Evolutionary conservation across 2,797 vertebrate genomes (phyloP).

Genomic region (Heteromormyrus szaboi): DNA sequence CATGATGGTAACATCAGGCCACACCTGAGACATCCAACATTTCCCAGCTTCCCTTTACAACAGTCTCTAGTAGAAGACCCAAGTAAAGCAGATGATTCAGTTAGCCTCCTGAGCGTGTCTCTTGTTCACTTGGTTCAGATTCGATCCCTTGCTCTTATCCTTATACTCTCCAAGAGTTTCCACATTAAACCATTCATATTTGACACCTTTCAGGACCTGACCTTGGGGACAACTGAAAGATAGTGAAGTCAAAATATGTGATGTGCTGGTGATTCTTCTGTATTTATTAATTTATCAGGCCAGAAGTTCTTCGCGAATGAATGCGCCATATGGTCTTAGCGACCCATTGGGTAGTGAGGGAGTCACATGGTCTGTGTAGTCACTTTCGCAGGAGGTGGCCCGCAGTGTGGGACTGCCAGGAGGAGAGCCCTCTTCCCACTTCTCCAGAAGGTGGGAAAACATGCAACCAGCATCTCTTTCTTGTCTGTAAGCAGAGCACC

Average conservation of each 20-base stretch:
- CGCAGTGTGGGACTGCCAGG: slow-evolving; percentile 61
- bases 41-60: neutral
- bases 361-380: slow-evolving; percentile 46
- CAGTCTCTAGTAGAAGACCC: neutral
- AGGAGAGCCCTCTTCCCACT: slow-evolving; percentile 52
- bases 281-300: neutral
- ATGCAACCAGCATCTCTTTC: slow-evolving; percentile 64
- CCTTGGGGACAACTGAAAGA: neutral
- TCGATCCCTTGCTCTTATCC: neutral
- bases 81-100: neutral
- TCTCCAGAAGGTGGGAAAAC: slow-evolving; percentile 68
- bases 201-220: neutral
- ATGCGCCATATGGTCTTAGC: neutral
- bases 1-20: neutral
- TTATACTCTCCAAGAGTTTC: neutral
- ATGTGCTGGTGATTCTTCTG: neutral
- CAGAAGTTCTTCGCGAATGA: neutral
- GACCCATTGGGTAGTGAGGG: slow-evolving; percentile 20
- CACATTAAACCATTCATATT: neutral
- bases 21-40: neutral
- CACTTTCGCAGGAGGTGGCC: slow-evolving; percentile 56
- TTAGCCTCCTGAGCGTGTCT: neutral
- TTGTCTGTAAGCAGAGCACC: slow-evolving; percentile 67
- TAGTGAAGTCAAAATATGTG: neutral
- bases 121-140: neutral